Percentiles rank a stretch among this genome's conserved stretches.
phyloP scores from a whole-genome alignment of 2,113 vertebrate genomes.

The Dasyurus viverrinus region DNA sequence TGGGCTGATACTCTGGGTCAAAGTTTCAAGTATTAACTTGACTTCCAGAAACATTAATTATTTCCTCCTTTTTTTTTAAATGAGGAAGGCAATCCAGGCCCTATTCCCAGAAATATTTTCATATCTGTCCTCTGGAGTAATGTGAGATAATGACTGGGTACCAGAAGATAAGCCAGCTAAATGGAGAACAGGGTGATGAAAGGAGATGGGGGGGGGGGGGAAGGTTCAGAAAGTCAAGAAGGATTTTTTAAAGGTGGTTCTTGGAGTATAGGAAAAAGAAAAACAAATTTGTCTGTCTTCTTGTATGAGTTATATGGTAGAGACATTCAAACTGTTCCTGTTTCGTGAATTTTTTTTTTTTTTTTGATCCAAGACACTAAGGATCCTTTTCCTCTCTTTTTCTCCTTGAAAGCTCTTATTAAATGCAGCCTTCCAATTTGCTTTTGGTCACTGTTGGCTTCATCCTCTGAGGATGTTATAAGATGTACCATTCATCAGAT shows the following conservation, averaged over 20 bases:
- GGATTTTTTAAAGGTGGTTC: not conserved
- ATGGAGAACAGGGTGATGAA: not conserved
- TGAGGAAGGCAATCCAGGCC: not conserved
- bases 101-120: not conserved
- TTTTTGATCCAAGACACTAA: not conserved
- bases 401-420: not conserved
- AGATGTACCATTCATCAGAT: not conserved
- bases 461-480: not conserved
- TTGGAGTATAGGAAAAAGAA: constrained; percentile 9
- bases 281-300: not conserved
- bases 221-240: not conserved
- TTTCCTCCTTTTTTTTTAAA: constrained; percentile 15
- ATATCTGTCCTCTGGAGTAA: not conserved
- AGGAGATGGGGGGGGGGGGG: no score
- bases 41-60: not conserved
- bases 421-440: not conserved
- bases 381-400: not conserved
- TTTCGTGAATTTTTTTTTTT: not conserved
- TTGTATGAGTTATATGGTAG: not conserved
- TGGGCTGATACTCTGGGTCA: accelerated
- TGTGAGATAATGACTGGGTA: constrained; percentile 3
- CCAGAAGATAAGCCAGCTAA: not conserved
- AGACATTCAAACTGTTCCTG: not conserved
- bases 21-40: not conserved
- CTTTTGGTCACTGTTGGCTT: not conserved